Conservation (phyloP, 1,140 invertebrate genomes). For the Drosophila varians region DNA sequence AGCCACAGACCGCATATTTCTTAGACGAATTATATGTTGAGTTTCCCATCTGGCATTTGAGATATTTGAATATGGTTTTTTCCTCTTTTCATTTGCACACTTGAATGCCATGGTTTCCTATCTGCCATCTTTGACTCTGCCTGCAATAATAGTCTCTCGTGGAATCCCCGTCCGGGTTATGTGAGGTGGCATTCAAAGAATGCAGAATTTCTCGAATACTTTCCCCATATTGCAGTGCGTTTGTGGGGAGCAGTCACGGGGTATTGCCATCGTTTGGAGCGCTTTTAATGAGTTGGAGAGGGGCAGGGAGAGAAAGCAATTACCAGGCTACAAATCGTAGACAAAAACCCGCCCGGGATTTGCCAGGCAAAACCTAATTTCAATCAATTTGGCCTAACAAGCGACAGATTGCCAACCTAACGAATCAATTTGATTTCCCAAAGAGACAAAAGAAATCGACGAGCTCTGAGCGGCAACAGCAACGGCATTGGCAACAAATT, state of each 20-base stretch:
- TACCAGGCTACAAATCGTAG: conserved; percentile 46
- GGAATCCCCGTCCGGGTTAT: neutral
- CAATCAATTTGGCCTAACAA: conserved; percentile 77
- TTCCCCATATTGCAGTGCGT: conserved; percentile 15
- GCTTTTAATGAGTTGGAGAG: conserved; percentile 25
- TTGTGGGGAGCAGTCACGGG: neutral
- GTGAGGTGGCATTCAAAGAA: conserved; percentile 1
- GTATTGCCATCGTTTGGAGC: conserved; percentile 30
- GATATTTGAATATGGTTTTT: conserved; percentile 18
- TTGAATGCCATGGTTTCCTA: neutral
- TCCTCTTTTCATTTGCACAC: conserved; percentile 12
- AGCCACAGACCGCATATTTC: neutral
- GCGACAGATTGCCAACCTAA: conserved; percentile 73
- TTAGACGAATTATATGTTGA: neutral
- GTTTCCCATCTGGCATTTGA: conserved; percentile 20
- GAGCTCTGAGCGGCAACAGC: too few relatives aligned
- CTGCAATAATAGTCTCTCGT: conserved; percentile 46
- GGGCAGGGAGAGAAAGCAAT: conserved; percentile 38
- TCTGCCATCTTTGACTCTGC: conserved; percentile 33
- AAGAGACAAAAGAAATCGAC: conserved; percentile 45
- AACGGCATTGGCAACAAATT: conserved; percentile 43
- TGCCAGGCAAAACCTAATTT: conserved; percentile 62
- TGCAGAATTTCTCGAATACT: conserved; percentile 23
- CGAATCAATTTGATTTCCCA: conserved; percentile 62
- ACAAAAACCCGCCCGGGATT: conserved; percentile 1